Percentiles rank a stretch among this genome's conserved stretches.
These are phyloP conservation scores for Mus caroli DNA, from an alignment of 2,797 vertebrate genomes.

Conservation along the genomic window DNA sequence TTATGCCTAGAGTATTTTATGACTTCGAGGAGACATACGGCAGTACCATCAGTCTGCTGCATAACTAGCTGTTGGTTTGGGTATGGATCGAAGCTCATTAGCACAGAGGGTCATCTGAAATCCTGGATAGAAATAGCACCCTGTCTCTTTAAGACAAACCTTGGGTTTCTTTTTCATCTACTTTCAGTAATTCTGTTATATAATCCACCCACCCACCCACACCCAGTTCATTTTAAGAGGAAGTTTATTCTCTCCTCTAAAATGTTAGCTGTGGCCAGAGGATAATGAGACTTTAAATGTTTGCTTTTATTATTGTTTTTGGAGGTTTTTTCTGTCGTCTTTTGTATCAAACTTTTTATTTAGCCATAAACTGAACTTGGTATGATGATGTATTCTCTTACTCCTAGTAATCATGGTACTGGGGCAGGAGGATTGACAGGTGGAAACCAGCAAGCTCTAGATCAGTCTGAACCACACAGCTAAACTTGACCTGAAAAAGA, in stretches of 20 bases:
- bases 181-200: background rate
- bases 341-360: constrained; percentile 42
- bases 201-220: background rate
- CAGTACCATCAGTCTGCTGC: constrained; percentile 34
- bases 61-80: constrained; percentile 22
- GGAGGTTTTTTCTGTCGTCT: background rate
- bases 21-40: background rate
- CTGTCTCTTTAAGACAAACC: constrained; percentile 1
- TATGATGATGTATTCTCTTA: background rate
- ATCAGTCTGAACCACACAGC: background rate
- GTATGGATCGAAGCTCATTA: background rate
- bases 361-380: background rate
- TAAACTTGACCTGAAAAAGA: background rate
- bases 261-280: constrained; percentile 18
- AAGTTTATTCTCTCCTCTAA: background rate
- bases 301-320: constrained; percentile 24
- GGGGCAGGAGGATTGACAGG: background rate
- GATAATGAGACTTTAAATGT: background rate
- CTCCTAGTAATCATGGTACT: too few species aligned
- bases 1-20: constrained; percentile 38
- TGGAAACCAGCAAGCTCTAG: background rate
- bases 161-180: constrained; percentile 12
- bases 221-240: constrained; percentile 36
- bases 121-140: background rate
- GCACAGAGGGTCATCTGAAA: constrained; percentile 16